Conservation (phyloP, 2,888 invertebrate genomes). For the Melieria omissa region DNA sequence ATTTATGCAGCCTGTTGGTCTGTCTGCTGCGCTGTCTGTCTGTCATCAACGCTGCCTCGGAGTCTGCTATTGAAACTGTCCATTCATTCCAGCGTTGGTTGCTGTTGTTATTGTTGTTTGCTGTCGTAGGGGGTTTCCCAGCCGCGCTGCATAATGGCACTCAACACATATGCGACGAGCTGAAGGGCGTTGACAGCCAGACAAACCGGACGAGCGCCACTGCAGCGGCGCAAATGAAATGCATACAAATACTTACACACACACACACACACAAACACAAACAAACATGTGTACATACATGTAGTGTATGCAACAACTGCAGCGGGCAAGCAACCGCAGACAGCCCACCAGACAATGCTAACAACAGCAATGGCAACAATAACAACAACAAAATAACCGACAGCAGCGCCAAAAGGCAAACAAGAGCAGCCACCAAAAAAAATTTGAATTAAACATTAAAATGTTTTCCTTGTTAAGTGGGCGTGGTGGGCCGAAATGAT, state of each 20-base stretch:
- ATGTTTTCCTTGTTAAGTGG: not conserved
- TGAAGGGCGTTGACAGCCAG: not conserved
- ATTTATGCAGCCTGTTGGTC: not conserved
- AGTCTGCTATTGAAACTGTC: not conserved
- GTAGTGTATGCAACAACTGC: not conserved
- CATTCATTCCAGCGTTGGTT: not conserved
- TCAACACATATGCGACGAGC: not conserved
- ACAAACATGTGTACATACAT: not conserved
- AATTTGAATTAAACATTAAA: not conserved
- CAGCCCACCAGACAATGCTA: not conserved
- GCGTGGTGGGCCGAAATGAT: no score
- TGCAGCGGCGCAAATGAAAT: no score
- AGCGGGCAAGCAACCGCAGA: conserved; percentile 11
- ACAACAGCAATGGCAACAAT: not conserved
- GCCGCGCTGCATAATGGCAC: not conserved
- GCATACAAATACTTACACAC: not conserved
- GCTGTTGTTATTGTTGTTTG: not conserved
- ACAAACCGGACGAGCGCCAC: no score
- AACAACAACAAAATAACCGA: not conserved
- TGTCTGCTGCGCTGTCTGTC: not conserved
- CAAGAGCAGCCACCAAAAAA: not conserved
- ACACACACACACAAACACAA: not conserved
- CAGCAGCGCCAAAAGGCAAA: no score
- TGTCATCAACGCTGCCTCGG: not conserved
- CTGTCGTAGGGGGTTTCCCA: no score